These are phyloP conservation scores for Yasuhikotakia modesta DNA, from an alignment of 2,797 vertebrate genomes.

Conservation along the genomic window DNA sequence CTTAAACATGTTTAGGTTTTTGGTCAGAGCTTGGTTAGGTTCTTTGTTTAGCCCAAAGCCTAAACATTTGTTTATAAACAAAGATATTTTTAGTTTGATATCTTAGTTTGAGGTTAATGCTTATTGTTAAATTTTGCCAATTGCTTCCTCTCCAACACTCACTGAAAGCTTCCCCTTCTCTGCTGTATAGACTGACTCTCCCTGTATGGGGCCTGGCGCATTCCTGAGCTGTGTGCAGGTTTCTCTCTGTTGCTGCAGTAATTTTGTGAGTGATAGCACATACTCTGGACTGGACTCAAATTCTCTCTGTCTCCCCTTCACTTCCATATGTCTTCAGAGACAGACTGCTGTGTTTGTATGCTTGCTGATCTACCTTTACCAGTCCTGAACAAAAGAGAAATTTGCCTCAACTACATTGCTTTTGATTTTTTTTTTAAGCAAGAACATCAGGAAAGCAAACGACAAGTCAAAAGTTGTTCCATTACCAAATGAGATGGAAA, in stretches of 20 bases:
- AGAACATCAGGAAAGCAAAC: too few relatives aligned
- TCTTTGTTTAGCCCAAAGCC: too few relatives aligned
- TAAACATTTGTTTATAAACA: neutral
- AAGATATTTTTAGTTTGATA: neutral
- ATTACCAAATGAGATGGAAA: too few relatives aligned
- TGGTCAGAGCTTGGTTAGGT: too few relatives aligned
- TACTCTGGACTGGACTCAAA: conserved; percentile 79
- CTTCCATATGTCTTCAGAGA: conserved; percentile 71
- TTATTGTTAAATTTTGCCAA: neutral
- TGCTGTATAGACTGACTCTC: conserved; percentile 21
- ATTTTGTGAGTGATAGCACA: conserved; percentile 57
- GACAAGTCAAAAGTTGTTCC: too few relatives aligned
- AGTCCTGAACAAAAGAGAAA: conserved; percentile 44
- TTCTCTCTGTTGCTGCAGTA: conserved; percentile 71
- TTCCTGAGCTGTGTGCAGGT: conserved; percentile 65
- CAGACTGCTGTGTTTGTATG: neutral
- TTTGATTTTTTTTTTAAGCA: too few relatives aligned
- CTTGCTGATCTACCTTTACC: conserved; percentile 13
- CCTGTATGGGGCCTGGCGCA: conserved; percentile 67
- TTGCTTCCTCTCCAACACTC: conserved; percentile 43
- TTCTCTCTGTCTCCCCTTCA: conserved; percentile 79
- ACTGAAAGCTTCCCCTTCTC: conserved; percentile 52
- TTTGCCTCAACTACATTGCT: conserved; percentile 39
- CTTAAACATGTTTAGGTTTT: too few relatives aligned
- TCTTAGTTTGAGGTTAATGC: neutral